Evolutionary conservation across 2,888 invertebrate species (phyloP).

Genomic region (Trachelus tabidus): DNA sequence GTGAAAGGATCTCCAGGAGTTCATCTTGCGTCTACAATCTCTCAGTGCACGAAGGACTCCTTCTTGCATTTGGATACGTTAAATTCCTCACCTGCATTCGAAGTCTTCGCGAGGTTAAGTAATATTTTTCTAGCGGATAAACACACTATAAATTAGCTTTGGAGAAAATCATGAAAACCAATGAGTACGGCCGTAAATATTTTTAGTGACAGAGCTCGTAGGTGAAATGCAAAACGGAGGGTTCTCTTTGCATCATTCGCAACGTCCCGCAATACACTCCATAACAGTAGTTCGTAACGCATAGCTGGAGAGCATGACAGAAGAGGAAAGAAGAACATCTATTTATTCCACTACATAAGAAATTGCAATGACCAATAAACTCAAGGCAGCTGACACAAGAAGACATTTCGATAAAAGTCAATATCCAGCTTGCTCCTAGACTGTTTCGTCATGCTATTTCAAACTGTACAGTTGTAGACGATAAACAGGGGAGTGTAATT

Average conservation of each 20-base stretch:
- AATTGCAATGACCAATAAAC: neutral
- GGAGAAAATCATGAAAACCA: neutral
- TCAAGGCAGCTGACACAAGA: neutral
- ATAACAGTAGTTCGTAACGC: neutral
- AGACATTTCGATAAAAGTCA: neutral
- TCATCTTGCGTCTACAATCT: conserved; percentile 39
- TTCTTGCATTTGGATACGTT: neutral
- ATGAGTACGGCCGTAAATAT: neutral
- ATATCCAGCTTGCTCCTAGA: neutral
- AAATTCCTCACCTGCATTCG: neutral
- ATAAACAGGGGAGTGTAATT: neutral
- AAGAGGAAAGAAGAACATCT: neutral
- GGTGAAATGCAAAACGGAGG: neutral
- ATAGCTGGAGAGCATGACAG: neutral
- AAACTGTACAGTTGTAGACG: neutral
- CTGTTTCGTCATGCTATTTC: neutral
- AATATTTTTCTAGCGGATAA: neutral
- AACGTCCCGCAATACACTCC: neutral
- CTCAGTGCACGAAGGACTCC: neutral
- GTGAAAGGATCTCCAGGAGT: conserved; percentile 52
- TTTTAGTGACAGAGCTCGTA: neutral
- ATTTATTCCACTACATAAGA: neutral
- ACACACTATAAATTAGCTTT: neutral
- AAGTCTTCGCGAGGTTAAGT: neutral
- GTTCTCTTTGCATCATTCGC: neutral